Conservation (phyloP, 2,797 vertebrate genomes). For the Nyctalus aviator region DNA sequence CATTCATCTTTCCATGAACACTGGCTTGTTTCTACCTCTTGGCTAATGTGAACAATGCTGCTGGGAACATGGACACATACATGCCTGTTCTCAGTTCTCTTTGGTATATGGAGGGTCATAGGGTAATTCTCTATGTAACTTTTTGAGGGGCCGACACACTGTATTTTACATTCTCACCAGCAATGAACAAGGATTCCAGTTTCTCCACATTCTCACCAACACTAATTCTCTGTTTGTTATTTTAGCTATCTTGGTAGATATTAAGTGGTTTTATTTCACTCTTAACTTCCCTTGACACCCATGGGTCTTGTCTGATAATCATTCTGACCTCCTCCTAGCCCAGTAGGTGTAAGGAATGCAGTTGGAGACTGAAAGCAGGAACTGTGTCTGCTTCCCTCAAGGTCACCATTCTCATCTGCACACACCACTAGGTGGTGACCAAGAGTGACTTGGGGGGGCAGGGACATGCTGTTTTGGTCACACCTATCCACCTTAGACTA, state of each 20-base stretch:
- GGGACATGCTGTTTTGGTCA: background rate
- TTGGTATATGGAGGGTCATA: no score
- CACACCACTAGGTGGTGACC: rapidly evolving
- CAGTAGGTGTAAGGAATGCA: background rate
- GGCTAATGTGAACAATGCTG: background rate
- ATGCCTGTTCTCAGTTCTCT: background rate
- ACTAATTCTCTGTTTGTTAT: background rate
- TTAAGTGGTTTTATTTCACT: background rate
- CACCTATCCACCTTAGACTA: background rate
- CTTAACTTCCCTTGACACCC: background rate
- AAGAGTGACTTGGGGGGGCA: rapidly evolving
- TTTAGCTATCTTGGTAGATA: background rate
- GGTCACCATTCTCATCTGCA: no score
- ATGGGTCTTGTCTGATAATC: background rate
- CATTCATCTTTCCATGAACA: background rate
- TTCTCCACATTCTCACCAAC: background rate
- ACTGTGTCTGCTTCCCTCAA: rapidly evolving
- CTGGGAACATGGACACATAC: rapidly evolving
- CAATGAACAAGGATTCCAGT: rapidly evolving
- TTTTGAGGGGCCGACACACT: background rate
- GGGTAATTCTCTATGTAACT: background rate
- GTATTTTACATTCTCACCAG: background rate
- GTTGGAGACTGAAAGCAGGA: background rate
- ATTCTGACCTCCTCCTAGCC: background rate
- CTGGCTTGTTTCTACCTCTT: background rate